Conservation (phyloP, 2,797 vertebrate genomes). For the Echeneis naucrates region DNA sequence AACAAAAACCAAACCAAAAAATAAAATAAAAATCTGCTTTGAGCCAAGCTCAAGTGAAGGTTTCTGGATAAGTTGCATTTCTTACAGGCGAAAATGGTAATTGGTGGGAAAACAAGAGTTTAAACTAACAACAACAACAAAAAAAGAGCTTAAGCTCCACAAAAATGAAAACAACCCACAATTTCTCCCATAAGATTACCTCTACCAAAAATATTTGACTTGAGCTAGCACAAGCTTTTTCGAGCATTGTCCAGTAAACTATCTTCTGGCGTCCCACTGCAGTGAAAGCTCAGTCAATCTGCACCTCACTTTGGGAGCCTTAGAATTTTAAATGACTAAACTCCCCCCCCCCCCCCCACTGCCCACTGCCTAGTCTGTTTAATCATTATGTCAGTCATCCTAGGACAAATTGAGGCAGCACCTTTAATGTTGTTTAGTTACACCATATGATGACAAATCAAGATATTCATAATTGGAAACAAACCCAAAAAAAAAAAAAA, state of each 20-base stretch:
- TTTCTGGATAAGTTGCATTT: constrained; percentile 57
- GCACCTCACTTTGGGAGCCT: constrained; percentile 31
- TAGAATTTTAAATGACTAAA: constrained; percentile 14
- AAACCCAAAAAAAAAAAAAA: too few relatives aligned
- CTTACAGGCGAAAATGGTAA: constrained; percentile 59
- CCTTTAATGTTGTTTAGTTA: background rate
- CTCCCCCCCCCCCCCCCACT: too few relatives aligned
- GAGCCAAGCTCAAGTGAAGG: constrained; percentile 55
- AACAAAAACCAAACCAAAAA: too few relatives aligned
- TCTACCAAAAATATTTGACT: constrained; percentile 15
- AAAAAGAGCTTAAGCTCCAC: constrained; percentile 17
- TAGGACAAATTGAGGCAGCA: background rate
- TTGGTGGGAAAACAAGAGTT: constrained; percentile 53
- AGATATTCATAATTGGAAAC: background rate
- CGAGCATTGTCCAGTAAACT: constrained; percentile 66
- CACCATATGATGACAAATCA: background rate
- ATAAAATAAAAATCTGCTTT: constrained; percentile 46
- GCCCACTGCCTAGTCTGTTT: constrained; percentile 9
- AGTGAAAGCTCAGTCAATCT: constrained; percentile 61
- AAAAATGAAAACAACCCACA: background rate
- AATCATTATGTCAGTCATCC: background rate
- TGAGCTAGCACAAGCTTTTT: constrained; percentile 48
- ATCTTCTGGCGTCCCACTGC: constrained; percentile 30
- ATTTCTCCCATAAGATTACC: constrained; percentile 20
- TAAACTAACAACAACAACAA: constrained; percentile 17